Evolutionary conservation across 2,797 vertebrate species (phyloP), one percentile per base, ranked within the genome.

Genomic region (Mycteria americana): DNA sequence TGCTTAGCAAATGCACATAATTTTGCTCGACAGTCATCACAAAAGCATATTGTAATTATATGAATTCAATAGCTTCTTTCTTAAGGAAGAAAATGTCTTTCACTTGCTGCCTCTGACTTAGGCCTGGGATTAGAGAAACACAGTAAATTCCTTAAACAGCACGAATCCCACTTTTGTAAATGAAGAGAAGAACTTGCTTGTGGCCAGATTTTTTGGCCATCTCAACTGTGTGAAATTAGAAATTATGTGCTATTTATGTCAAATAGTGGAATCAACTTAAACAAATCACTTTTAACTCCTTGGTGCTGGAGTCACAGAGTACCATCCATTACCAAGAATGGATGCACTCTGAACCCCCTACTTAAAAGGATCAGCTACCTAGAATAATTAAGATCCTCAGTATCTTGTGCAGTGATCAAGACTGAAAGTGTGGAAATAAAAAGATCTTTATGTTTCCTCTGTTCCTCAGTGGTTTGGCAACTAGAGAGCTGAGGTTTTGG

Each of bases 111-210:
- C 51, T 94, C 75, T 92, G 45, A 78, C 2, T 94, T 85, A 82
- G 86, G 63, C 56, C 39, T 78, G 37, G 70, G 63, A 95, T 97
- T 94, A 95, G 74, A 69, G 89, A 94, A 95, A 92, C 35, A 70
- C 35, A 56, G 33, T 75, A 41, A 79, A 76, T 96, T 89, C 80
- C 60, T 70, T 76, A 80, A 92, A 59, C 63, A 88, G 65, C 60
- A 79, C 84, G 87, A 93, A 92, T 90, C 37, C 15, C 41, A 28
- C 72, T 92, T 94, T 72, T 91, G 72, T 91, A 85, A 76, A 76
- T 81, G 53, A 59, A 91, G 69, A 93, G 50, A 94, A 59, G 4
- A 70, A 64, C 33, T 77, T 92, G 25, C 48, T 88, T 75, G 10
- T 90, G 82, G 59, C 21, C 45, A 78, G 50, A 70, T 84, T 85